phyloP scores from a whole-genome alignment of 2,888 invertebrate genomes.

The Acronicta aceris region DNA sequence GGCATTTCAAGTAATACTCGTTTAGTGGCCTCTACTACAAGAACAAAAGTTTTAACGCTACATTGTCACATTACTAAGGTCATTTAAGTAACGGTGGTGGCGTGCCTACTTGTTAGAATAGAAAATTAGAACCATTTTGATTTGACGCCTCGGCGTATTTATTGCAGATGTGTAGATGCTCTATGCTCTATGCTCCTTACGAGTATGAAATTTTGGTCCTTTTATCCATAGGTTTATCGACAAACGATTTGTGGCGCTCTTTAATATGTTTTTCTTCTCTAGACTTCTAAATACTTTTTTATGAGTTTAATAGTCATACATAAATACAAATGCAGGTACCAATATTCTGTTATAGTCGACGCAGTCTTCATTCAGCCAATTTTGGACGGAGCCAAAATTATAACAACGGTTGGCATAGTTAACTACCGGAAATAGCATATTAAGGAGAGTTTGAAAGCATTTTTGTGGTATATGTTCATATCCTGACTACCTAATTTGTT shows the following conservation, averaged over 20 bases:
- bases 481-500: background rate
- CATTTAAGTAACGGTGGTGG: constrained; percentile 48
- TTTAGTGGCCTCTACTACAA: constrained; percentile 74
- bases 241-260: too few relatives aligned
- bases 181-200: too few relatives aligned
- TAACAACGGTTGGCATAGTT: constrained; percentile 11
- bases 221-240: too few relatives aligned
- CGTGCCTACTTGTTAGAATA: constrained; percentile 32
- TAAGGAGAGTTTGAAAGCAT: constrained; percentile 27
- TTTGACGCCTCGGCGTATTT: constrained; percentile 18
- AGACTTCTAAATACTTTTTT: background rate
- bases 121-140: constrained; percentile 44
- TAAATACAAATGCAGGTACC: background rate
- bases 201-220: too few relatives aligned
- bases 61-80: constrained; percentile 80
- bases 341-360: background rate
- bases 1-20: constrained; percentile 75
- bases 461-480: constrained; percentile 23
- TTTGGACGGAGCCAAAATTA: constrained; percentile 31
- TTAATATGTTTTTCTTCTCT: too few relatives aligned
- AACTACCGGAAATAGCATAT: constrained; percentile 36
- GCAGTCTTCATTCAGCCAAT: constrained; percentile 26
- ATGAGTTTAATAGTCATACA: background rate
- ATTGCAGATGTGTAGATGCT: background rate
- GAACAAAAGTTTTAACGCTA: constrained; percentile 82